Percentiles rank a stretch among this genome's conserved stretches.
Conservation (phyloP, 2,113 vertebrate species). For the Lepus americanus region DNA sequence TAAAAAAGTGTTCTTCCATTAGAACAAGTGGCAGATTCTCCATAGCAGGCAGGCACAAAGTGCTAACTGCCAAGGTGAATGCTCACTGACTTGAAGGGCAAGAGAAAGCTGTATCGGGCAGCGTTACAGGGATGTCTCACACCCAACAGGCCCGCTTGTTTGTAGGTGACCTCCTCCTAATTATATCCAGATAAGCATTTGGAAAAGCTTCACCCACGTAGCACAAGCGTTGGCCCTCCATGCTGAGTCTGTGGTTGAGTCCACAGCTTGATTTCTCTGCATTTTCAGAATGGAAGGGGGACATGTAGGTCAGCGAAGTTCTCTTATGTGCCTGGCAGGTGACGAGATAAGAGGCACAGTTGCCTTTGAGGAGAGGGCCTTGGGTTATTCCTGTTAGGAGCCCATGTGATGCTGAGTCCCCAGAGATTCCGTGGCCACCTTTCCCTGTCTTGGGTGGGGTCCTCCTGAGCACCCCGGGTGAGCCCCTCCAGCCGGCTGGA, state of each 20-base stretch:
- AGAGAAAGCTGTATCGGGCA: neutral
- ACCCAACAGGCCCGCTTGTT: neutral
- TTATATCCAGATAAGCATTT: slow-evolving; percentile 25
- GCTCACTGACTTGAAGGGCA: neutral
- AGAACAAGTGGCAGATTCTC: slow-evolving; percentile 30
- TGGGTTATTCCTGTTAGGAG: neutral
- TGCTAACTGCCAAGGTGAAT: neutral
- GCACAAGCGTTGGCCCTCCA: neutral
- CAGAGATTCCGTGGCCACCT: neutral
- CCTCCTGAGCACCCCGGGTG: neutral
- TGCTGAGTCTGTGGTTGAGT: neutral
- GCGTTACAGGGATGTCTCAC: neutral
- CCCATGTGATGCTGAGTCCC: neutral
- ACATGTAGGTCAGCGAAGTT: slow-evolving; percentile 39
- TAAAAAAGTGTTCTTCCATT: slow-evolving; percentile 21
- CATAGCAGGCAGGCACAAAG: slow-evolving; percentile 29
- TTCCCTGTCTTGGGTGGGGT: neutral
- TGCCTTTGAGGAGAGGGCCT: neutral
- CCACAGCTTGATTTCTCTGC: neutral
- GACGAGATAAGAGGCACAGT: neutral
- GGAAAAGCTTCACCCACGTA: slow-evolving; percentile 1
- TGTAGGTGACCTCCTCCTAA: neutral
- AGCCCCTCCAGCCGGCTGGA: neutral
- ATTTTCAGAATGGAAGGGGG: slow-evolving; percentile 56
- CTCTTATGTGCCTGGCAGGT: neutral